phyloP scores from a whole-genome alignment of 2,797 vertebrate genomes.

The Coregonus ussuriensis region DNA sequence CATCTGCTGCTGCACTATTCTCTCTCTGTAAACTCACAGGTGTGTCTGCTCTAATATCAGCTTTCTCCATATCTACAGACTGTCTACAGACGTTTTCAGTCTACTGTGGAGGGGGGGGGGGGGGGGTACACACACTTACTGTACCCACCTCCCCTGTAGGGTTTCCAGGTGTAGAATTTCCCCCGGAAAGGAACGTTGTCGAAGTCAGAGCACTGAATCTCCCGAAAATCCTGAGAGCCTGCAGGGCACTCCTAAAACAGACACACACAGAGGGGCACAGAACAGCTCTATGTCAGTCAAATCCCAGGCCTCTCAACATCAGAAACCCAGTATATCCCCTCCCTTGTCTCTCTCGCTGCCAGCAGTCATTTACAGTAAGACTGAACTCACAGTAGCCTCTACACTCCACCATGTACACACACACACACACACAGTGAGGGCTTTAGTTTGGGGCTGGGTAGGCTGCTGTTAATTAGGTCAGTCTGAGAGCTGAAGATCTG shows the following conservation, averaged over 20 bases:
- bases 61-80: not conserved
- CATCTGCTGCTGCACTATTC: not conserved
- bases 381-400: no score
- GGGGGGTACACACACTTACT: not conserved
- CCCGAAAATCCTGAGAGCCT: constrained; percentile 91
- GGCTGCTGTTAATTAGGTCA: not conserved
- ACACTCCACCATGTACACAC: no score
- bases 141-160: constrained; percentile 89
- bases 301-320: not conserved
- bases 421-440: not conserved
- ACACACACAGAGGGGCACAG: constrained; percentile 10
- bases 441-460: not conserved
- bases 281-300: not conserved
- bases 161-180: constrained; percentile 97
- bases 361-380: no score
- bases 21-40: constrained; percentile 16
- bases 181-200: constrained; percentile 92
- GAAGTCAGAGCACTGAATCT: constrained; percentile 93
- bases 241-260: constrained; percentile 85
- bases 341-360: not conserved
- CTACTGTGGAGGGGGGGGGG: not conserved
- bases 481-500: not conserved
- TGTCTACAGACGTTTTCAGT: not conserved
- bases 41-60: not conserved
- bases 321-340: not conserved